Conservation (phyloP, 2,113 vertebrate species). For the Aptenodytes patagonicus region DNA sequence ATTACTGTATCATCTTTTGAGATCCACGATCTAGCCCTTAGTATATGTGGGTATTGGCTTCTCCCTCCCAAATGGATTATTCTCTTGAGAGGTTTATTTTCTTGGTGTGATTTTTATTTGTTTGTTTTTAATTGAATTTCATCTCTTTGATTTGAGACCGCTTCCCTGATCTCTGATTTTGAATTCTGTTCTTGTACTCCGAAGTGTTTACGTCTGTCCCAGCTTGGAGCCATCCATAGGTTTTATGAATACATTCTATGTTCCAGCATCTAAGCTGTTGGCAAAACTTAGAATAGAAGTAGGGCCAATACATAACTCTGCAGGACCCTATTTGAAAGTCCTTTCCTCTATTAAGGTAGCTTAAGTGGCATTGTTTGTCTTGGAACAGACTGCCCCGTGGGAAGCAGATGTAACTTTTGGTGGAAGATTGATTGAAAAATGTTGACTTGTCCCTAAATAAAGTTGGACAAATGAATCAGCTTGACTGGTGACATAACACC, state of each 20-base stretch:
- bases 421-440: background rate
- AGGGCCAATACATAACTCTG: background rate
- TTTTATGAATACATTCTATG: background rate
- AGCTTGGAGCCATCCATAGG: background rate
- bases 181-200: background rate
- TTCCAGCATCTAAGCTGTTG: background rate
- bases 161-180: background rate
- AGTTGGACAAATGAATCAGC: background rate
- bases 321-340: background rate
- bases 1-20: background rate
- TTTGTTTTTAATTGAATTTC: background rate
- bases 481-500: background rate
- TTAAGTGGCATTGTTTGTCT: background rate
- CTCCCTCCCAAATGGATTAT: background rate
- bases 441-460: background rate
- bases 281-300: background rate
- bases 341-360: background rate
- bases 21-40: background rate
- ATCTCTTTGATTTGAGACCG: background rate
- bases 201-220: background rate
- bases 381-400: accelerated
- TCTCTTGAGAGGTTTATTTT: background rate
- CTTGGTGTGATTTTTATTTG: background rate
- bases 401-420: background rate
- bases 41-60: background rate